phyloP scores from a whole-genome alignment of 2,888 invertebrate species.

The Theretra japonica region DNA sequence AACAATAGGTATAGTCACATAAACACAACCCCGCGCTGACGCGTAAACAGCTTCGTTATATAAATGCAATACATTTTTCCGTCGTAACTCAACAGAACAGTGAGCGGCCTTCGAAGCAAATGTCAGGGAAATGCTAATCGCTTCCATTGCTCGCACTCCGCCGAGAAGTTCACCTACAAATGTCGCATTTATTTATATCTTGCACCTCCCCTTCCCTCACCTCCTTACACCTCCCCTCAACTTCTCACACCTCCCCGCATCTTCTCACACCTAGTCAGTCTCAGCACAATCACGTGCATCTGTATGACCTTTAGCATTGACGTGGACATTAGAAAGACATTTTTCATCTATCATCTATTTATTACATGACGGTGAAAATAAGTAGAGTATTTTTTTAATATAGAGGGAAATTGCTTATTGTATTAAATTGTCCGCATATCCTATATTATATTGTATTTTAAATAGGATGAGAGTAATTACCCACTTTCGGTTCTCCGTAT shows the following conservation, averaged over 20 bases:
- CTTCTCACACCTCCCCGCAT: background rate
- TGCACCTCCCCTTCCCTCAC: background rate
- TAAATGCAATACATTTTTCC: constrained; percentile 3
- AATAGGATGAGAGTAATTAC: too few species aligned
- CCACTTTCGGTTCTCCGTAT: too few species aligned
- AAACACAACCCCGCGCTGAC: background rate
- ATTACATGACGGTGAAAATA: too few species aligned
- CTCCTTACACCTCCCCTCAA: background rate
- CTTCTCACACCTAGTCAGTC: too few species aligned
- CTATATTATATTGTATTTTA: too few species aligned
- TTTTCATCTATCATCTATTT: too few species aligned
- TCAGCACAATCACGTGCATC: background rate
- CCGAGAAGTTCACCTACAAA: constrained; percentile 61
- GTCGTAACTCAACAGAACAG: constrained; percentile 17
- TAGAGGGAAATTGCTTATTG: too few species aligned
- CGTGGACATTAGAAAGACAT: too few species aligned
- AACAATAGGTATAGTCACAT: background rate
- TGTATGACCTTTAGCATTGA: background rate
- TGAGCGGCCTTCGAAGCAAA: constrained; percentile 65
- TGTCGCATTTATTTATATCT: constrained; percentile 44
- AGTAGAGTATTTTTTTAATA: too few species aligned
- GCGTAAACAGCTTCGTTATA: background rate
- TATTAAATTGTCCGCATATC: too few species aligned
- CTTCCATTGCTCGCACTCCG: constrained; percentile 64
- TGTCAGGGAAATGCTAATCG: constrained; percentile 81